A percentile compares a stretch with the other conserved stretches of the same genome.
Evolutionary conservation across 2,113 vertebrate species (phyloP).

Genomic region (Empidonax alnorum): DNA sequence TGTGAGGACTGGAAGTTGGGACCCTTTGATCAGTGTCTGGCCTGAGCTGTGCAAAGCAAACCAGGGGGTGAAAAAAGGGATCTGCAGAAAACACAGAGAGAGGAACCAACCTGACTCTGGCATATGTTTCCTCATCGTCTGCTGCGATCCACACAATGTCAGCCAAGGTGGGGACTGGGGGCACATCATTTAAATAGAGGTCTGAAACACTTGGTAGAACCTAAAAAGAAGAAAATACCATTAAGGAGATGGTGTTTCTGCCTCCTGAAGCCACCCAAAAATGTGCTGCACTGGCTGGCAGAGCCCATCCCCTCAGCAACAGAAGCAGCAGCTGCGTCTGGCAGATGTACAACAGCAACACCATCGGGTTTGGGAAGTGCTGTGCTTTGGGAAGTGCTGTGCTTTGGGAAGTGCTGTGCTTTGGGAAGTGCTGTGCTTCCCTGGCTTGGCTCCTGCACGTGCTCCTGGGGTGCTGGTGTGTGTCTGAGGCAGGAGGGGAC

Average conservation of each 20-base stretch:
- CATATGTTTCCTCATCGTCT: constrained; percentile 95
- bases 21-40: accelerated
- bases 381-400: background rate
- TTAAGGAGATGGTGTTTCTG: accelerated
- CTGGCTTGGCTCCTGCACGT: background rate
- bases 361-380: accelerated
- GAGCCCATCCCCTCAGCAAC: background rate
- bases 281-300: accelerated
- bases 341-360: background rate
- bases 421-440: background rate
- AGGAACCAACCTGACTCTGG: constrained; percentile 88
- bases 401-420: background rate
- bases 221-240: constrained; percentile 49
- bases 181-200: constrained; percentile 81
- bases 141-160: constrained; percentile 98
- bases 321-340: background rate
- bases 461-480: background rate
- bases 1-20: background rate
- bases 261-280: background rate
- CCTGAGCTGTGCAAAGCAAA: background rate
- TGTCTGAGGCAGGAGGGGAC: background rate
- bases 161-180: constrained; percentile 92
- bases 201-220: constrained; percentile 86
- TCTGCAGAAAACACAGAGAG: background rate
- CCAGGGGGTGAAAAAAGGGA: accelerated